Conservation (phyloP, 2,113 vertebrate species). For the Onychostruthus taczanowskii region DNA sequence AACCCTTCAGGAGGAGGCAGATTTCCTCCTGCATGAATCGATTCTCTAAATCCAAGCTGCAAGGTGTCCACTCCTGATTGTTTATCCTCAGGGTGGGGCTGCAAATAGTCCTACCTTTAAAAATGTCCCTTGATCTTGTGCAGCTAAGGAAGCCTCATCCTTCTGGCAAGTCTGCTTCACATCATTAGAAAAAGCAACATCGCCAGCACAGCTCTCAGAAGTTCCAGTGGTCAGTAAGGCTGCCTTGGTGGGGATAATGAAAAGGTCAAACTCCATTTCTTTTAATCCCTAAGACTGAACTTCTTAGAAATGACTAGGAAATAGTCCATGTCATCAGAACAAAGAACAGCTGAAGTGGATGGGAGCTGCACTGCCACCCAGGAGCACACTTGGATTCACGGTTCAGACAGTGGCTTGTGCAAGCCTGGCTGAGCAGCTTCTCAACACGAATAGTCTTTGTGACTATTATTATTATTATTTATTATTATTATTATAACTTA, state of each 20-base stretch:
- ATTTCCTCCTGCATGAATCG: rapidly evolving
- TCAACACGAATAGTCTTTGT: background rate
- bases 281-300: background rate
- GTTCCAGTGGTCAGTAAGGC: background rate
- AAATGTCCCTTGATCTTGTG: background rate
- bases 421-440: background rate
- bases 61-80: background rate
- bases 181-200: background rate
- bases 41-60: background rate
- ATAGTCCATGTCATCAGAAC: background rate
- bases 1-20: background rate
- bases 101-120: background rate
- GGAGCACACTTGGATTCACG: background rate
- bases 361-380: background rate
- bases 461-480: background rate
- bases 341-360: background rate
- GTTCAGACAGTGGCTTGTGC: background rate
- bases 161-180: background rate
- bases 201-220: background rate
- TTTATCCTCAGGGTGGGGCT: background rate
- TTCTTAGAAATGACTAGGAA: background rate
- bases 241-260: background rate
- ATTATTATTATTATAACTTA: background rate
- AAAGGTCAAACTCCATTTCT: background rate
- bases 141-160: background rate